Evolutionary conservation across 2,113 vertebrate genomes (phyloP), one percentile per base, ranked within the genome.

Genomic region (Cacatua alba): DNA sequence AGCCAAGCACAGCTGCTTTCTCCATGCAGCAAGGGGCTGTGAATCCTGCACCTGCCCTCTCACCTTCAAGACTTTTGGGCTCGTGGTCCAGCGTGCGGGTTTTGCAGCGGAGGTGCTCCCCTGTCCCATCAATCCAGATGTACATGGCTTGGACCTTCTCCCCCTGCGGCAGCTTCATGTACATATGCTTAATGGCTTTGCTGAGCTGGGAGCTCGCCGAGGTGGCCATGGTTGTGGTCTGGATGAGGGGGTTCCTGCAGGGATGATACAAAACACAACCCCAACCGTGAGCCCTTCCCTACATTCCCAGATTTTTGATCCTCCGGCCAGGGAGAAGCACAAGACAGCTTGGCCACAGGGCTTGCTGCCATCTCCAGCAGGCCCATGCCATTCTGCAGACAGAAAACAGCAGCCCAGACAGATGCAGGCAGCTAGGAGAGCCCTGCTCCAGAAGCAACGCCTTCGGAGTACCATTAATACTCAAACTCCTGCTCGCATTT

Each of bases 41-140:
- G 1, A 55, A 52, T 25, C 26, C 76, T 65, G 19, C 62, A 44
- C 55, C 75, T 29, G 46, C 59, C 71, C 63, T 84, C 98, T 96
- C 97, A 99, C 99, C 99, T 98, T 99, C 98, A 6, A 99, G 64
- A 90, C 97, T 98, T 97, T 99, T 99, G 82, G 99, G 99, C 82
- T 99, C 99, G 1, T 62, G 97, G 95, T 99, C 99, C 96, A 99
- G 95, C 10, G 99, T 99, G 65, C 98, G 98, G 57, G 99, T 99
- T 96, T 99, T 99, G 88, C 99, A 99, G 55, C 99, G 98, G 17
- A 99, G 97, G 9, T 98, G 98, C 86, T 99, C 99, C 53, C 99
- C 99, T 0, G 99, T 99, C 23, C 99, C 99, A 25, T 99, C 99
- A 2, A 99, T 98, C 99, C 99, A 99, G 95, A 99, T 98, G 95